Base-by-base conservation (phyloP, 2,888 invertebrate genomes). In the Mechanitis messenoides region DNA sequence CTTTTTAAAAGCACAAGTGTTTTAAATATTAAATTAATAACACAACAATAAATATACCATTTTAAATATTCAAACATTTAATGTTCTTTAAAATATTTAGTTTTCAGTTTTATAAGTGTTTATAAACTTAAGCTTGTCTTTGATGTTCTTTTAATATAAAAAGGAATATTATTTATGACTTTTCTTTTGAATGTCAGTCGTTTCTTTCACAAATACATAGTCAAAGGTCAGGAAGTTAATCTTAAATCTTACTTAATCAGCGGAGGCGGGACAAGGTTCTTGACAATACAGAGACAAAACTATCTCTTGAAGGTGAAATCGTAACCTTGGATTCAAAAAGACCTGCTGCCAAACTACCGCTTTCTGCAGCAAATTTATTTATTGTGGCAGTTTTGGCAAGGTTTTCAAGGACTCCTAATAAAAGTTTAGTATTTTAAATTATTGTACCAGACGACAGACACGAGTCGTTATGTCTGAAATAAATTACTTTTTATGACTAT, bases 381-480 rank as follows among this genome's bases (percentile, higher is more conserved):
- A 31, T 50, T 50, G 9, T 31, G 3, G 31, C 50, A 31, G 31
- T 63, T 63, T 63, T 59, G 62, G 59, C 56, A 60, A 56, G 45
- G 54, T 33, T 62, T 54, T 62, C 59, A 63, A 63, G 62, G 59
- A 57, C 59, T 59, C 54, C 38, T 2, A 50, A 50, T 50, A 50
- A 50, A 31, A 50, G 31, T 50, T 31, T 31, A n/a, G 31, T 11
- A 50, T 50, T 50, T 50, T 31, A 50, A 31, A 50, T 50, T 50
- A 50, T 50, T 50, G 50, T 50, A 7, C 28, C 9, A 50, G 7
- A 20, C 31, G 50, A 28, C 50, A 50, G 50, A 50, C 31, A 31
- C 6, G 6, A n/a, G 20, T 6, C 2, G 4, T 31, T 11, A 31
- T 50, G 11, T 28, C 50, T 50, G 50, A 50, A 50, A 50, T 50